Base-by-base conservation (phyloP, 2,797 vertebrate genomes). In the Cossypha polioptera region DNA sequence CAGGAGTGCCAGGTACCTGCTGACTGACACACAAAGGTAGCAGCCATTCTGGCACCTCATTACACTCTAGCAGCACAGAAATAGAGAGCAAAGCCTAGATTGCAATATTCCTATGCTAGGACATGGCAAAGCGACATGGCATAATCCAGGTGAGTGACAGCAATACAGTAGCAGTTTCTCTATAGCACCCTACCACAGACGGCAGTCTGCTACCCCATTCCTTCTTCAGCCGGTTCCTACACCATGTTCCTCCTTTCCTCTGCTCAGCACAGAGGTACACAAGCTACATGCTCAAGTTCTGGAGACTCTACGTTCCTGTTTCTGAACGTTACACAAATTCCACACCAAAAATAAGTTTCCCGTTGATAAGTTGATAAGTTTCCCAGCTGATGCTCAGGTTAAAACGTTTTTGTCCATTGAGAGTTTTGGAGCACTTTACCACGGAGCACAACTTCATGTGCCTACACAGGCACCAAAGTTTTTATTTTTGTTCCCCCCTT, bases 241-340 rank as follows among this genome's bases (percentile, higher is more conserved):
- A 22, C 8, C 35, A 8, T 0, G 3, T 35, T 31, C 28, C 31
- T 51, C 16, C 33, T 29, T 29, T 31, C 35, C 33, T 33, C 62
- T 58, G 36, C 67, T 19, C 38, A 33, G 0, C 0, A 0, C n/a
- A 28, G 33, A 63, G 59, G 6, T 2, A n/a, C 17, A 20, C 43
- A 63, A 74, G 10, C 36, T 28, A n/a, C 0, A 4, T 0, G 0
- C 28, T 59, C 24, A 31, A 45, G 21, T 38, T 33, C 45, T 13
- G 5, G n/a, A 54, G 42, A 35, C n/a, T 25, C 57, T 10, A 20
- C 1, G 0, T 16, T 66, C 36, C 13, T 25, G 0, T 31, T 73
- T 36, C 62, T 28, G 33, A 50, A 65, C 9, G 61, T 25, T 74
- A 57, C 20, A 43, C 6, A 7, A 67, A 80, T 43, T 50, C 63